Evolutionary conservation across 2,888 invertebrate species (phyloP).

Genomic region (Brachyptera risi): DNA sequence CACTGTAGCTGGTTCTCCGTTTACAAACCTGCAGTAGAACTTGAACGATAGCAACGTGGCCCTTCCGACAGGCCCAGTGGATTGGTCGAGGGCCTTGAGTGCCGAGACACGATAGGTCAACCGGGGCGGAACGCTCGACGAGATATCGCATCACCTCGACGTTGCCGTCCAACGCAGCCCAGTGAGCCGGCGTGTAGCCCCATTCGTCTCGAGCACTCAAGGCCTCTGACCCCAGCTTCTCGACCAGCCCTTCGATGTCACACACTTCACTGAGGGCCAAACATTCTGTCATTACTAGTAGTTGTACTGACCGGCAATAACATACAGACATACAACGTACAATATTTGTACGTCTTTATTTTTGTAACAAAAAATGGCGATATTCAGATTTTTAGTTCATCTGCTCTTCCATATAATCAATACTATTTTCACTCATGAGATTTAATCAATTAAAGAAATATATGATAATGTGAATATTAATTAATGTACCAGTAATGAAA

Average conservation of each 20-base stretch:
- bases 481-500: too few species aligned
- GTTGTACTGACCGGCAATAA: too few species aligned
- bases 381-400: too few species aligned
- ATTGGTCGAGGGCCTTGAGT: constrained; percentile 88
- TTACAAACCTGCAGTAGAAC: constrained; percentile 49
- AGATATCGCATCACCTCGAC: constrained; percentile 84
- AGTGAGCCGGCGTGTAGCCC: constrained; percentile 91
- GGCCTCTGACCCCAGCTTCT: constrained; percentile 72
- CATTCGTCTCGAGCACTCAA: constrained; percentile 81
- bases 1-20: not conserved
- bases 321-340: too few species aligned
- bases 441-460: too few species aligned
- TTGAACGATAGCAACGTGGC: constrained; percentile 86
- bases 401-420: too few species aligned
- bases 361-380: too few species aligned
- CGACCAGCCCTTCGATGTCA: constrained; percentile 78
- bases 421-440: too few species aligned
- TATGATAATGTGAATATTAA: too few species aligned
- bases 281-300: too few species aligned
- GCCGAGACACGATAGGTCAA: constrained; percentile 81
- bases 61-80: constrained; percentile 92
- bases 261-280: constrained; percentile 63
- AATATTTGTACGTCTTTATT: too few species aligned
- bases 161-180: constrained; percentile 87
- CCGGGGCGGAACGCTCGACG: constrained; percentile 75